phyloP scores from a whole-genome alignment of 2,113 vertebrate species.

The Alouatta palliata region DNA sequence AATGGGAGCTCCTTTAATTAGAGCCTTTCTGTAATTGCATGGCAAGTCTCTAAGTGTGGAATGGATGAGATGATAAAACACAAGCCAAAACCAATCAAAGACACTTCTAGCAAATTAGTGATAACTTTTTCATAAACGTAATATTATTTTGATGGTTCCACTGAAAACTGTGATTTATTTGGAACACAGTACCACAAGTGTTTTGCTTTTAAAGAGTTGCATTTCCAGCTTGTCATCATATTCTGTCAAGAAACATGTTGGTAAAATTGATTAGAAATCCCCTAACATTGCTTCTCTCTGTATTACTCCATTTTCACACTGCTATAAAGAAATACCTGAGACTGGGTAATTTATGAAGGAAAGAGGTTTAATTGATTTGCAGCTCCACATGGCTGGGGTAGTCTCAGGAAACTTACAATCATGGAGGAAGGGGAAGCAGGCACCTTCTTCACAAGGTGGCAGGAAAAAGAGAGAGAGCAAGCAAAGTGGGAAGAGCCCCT shows the following conservation, averaged over 20 bases:
- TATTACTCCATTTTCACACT: not conserved
- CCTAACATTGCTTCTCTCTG: not conserved
- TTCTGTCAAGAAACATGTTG: not conserved
- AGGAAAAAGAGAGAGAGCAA: no score
- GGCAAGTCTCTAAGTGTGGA: not conserved
- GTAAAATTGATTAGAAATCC: not conserved
- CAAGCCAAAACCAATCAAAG: not conserved
- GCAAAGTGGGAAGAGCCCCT: no score
- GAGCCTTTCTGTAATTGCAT: not conserved
- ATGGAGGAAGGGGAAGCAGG: no score
- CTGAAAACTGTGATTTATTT: constrained; percentile 31
- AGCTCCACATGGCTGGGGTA: no score
- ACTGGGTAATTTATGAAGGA: no score
- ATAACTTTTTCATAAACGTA: not conserved
- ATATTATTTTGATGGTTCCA: not conserved
- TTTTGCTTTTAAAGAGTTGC: not conserved
- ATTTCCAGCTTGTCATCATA: constrained; percentile 34
- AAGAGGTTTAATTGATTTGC: no score
- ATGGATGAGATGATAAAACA: not conserved
- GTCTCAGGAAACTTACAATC: no score
- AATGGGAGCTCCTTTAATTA: not conserved
- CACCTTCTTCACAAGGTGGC: no score
- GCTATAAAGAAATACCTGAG: no score
- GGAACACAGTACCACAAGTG: not conserved
- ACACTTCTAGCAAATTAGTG: not conserved